phyloP scores from a whole-genome alignment of 2,113 vertebrate species.

The Brachyhypopomus occidentalis region DNA sequence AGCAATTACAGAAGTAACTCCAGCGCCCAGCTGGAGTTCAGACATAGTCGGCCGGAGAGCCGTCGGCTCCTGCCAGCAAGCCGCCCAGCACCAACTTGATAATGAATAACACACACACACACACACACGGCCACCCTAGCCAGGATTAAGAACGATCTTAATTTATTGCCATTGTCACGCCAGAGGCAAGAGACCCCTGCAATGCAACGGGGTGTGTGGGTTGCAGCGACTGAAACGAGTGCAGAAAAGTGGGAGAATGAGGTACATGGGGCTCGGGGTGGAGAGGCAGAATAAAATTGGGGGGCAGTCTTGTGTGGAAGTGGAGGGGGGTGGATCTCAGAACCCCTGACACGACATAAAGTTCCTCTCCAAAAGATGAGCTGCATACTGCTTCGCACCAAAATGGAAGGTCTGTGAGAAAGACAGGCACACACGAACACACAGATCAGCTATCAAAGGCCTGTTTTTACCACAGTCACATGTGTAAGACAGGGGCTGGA shows the following conservation, averaged over 20 bases:
- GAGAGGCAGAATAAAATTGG: neutral
- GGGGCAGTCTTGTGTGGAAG: neutral
- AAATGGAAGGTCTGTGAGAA: constrained; percentile 61
- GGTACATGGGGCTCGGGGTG: neutral
- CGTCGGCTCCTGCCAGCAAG: neutral
- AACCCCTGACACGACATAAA: neutral
- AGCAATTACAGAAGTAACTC: constrained; percentile 54
- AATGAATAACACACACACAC: constrained; percentile 16
- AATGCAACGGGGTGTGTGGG: neutral
- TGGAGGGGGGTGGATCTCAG: no score
- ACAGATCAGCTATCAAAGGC: constrained; percentile 1
- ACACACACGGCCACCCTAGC: constrained; percentile 7
- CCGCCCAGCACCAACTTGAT: constrained; percentile 11
- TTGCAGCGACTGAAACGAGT: no score
- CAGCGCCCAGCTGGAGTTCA: constrained; percentile 18
- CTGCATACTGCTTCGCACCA: constrained; percentile 65
- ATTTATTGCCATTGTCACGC: neutral
- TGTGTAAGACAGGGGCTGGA: no score
- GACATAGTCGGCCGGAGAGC: constrained; percentile 12
- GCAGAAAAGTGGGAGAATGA: no score
- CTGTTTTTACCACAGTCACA: no score
- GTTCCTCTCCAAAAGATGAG: constrained; percentile 17
- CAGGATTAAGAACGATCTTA: neutral
- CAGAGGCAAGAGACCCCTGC: neutral
- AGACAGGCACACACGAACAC: constrained; percentile 42